Evolutionary conservation across 2,113 vertebrate genomes (phyloP), one percentile per base, ranked within the genome.

Genomic region (Turdus rufiventris): DNA sequence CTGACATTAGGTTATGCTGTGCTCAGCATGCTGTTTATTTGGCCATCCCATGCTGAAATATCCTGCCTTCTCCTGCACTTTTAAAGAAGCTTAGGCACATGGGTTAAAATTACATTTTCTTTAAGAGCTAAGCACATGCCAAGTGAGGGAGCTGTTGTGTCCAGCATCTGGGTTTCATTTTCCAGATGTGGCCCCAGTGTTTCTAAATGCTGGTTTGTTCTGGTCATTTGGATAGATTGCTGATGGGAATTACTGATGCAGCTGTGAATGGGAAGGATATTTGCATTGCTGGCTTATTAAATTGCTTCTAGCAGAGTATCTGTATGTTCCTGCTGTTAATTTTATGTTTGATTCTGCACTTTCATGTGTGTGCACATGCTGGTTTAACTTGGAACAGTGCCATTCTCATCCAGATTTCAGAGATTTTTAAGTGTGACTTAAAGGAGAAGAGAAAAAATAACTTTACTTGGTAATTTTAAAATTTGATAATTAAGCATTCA

Each of bases 301-400:
- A 58, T 40, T 66, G 17, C 29, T 94, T 79, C 62, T 50, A 8
- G 19, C 20, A 33, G 33, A 38, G 14, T 38, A 33, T 24, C 33
- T 85, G 1, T 23, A 19, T 70, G 14, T 91, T 92, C 19, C 38
- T 57, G 0, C 26, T 87, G 42, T 61, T 92, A 58, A 34, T 63
- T 75, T 75, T 45, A 19, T 29, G 36, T 67, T 84, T 47, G 60
- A 38, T 68, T 82, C 65, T 76, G 21, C 0, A 0, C 26, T 67
- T 74, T 51, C 0, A 0, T 38, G 11, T 36, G 18, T 40, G 5
- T 26, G 24, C 4, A 5, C 0, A 0, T 1, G 1, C 28, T 61
- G 78, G 8, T 65, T 94, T 88, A 70, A 9, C 34, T 67, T 88
- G 72, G 42, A 88, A 16, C 57, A 28, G 33, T 73, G 50, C n/a